Evolutionary conservation across 2,888 invertebrate genomes (phyloP), one percentile per base, ranked within the genome.

Genomic region (Hetaerina titia): DNA sequence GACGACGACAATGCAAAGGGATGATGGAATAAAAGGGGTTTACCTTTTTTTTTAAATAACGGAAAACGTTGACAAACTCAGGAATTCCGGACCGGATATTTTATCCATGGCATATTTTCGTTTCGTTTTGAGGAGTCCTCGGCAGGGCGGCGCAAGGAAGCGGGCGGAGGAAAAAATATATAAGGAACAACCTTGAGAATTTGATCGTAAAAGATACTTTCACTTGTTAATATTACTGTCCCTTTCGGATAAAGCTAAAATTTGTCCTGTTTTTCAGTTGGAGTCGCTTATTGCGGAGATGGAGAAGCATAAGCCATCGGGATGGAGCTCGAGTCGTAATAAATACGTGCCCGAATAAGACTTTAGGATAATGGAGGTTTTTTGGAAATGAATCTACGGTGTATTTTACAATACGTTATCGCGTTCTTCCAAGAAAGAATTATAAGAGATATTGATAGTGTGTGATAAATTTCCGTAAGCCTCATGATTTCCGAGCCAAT

Each of bases 31-130:
- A 81, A 81, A 81, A 81, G 11, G 31, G 81, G 13, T 31, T 81
- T n/a, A n/a, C 9, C n/a, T 11, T 13, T 11, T 81, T 81, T 81
- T 81, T 31, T 81, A 31, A 81, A 81, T 81, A 81, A 81, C 81
- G 81, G 81, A 81, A 81, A 81, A 81, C 31, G 81, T 81, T 81
- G 81, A 81, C 31, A 81, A 81, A 81, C 81, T 81, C 81, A 13
- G 81, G 81, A 81, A 81, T 81, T 81, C 81, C 81, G 31, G 7
- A 25, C 11, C 81, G 81, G 81, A 31, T 31, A 81, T 81, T 81
- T 81, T 81, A 81, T 81, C 81, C 81, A 31, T 31, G 31, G 81
- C 9, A 81, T 81, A 81, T 81, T 81, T 81, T 81, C 81, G 81
- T 81, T 81, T 81, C 81, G 74, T 74, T 74, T 25, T 74, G 81